These are phyloP conservation scores for Palythoa heliodiscus DNA, from an alignment of 92 coral and sea anemone species.

Conservation along the genomic window DNA sequence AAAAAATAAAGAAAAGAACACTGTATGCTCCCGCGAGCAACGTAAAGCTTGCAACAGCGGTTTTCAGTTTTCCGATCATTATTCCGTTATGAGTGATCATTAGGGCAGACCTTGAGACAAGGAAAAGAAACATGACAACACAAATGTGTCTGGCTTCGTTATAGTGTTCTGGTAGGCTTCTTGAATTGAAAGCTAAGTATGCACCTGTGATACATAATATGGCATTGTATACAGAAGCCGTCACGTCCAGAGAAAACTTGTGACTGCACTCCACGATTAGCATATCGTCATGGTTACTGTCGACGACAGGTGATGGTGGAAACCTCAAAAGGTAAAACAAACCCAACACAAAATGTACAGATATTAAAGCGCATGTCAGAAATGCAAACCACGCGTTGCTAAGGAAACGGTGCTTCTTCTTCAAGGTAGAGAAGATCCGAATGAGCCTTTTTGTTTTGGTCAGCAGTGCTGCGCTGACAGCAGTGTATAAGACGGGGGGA, in stretches of 20 bases:
- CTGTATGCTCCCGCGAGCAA: constrained; percentile 76
- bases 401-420: constrained; percentile 72
- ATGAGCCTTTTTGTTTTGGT: constrained; percentile 93
- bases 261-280: constrained; percentile 66
- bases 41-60: constrained; percentile 62
- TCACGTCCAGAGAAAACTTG: constrained; percentile 63
- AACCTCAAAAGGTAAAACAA: constrained; percentile 57
- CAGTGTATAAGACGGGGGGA: constrained; percentile 71
- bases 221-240: constrained; percentile 77
- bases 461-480: constrained; percentile 84
- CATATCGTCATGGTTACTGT: constrained; percentile 42
- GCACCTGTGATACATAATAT: constrained; percentile 74
- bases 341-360: constrained; percentile 67
- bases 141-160: constrained; percentile 87
- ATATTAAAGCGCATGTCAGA: constrained; percentile 72
- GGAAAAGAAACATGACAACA: constrained; percentile 74
- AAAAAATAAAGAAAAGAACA: constrained; percentile 77
- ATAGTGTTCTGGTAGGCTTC: constrained; percentile 84
- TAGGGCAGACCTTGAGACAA: constrained; percentile 72
- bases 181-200: constrained; percentile 77
- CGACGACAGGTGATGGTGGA: constrained; percentile 62
- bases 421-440: constrained; percentile 82
- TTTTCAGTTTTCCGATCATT: constrained; percentile 44
- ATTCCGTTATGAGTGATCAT: constrained; percentile 66
- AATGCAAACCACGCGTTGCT: constrained; percentile 86